phyloP scores from a whole-genome alignment of 2,797 vertebrate species.

The Vultur gryphus region DNA sequence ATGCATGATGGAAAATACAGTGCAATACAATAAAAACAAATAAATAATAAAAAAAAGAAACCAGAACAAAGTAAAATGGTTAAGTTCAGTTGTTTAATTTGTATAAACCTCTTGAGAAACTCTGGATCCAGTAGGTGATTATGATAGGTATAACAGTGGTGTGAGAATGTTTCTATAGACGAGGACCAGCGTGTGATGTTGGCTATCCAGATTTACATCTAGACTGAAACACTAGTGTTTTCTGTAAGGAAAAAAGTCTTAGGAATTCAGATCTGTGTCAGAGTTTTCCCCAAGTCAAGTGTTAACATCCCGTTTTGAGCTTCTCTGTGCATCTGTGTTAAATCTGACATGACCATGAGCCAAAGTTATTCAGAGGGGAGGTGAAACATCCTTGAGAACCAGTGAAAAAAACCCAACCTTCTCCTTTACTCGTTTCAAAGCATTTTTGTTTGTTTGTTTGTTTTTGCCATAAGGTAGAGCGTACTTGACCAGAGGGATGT shows the following conservation, averaged over 20 bases:
- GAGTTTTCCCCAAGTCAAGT: neutral
- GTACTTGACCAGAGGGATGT: neutral
- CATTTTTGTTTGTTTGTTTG: neutral
- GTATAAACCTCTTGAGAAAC: neutral
- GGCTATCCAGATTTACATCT: neutral
- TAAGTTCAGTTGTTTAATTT: neutral
- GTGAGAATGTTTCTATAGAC: neutral
- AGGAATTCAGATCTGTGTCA: neutral
- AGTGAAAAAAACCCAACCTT: neutral
- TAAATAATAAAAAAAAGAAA: neutral
- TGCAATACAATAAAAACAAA: neutral
- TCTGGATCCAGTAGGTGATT: neutral
- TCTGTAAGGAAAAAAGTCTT: neutral
- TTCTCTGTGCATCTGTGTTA: neutral
- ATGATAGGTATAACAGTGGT: rapidly evolving
- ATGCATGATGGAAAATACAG: neutral
- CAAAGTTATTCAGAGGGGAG: neutral
- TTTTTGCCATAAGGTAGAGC: neutral
- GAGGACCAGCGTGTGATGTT: neutral
- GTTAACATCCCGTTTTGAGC: neutral
- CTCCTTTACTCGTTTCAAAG: neutral
- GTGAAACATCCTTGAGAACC: neutral
- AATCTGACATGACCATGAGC: neutral
- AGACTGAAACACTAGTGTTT: neutral
- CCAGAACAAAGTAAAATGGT: neutral